Evolutionary conservation across 2,888 invertebrate species (phyloP).

Genomic region (Platypus cylindrus): DNA sequence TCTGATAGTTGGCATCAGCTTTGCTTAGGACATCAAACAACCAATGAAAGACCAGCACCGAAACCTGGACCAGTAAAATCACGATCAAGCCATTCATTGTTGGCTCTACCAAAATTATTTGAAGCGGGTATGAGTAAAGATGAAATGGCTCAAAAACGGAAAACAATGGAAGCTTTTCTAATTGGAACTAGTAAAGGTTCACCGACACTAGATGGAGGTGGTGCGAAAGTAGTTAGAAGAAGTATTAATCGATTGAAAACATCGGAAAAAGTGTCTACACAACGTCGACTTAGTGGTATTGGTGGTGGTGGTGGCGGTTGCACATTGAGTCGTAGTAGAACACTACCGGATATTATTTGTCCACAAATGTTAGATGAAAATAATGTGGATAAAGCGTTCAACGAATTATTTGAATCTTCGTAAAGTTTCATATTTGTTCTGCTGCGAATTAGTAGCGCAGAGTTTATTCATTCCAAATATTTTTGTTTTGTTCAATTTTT

Average conservation of each 20-base stretch:
- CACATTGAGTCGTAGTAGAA: slow-evolving; percentile 60
- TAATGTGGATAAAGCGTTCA: slow-evolving; percentile 81
- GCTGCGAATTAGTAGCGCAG: no score
- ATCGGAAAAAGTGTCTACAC: slow-evolving; percentile 38
- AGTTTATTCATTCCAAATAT: slow-evolving; percentile 18
- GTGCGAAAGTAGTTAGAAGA: slow-evolving; percentile 22
- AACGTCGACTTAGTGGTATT: slow-evolving; percentile 17
- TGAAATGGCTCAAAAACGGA: slow-evolving; percentile 54
- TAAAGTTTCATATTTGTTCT: slow-evolving; percentile 20
- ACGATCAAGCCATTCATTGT: slow-evolving; percentile 61
- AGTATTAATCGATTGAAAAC: slow-evolving; percentile 38
- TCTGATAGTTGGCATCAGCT: slow-evolving; percentile 75
- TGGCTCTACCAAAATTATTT: slow-evolving; percentile 63
- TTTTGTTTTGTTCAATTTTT: neutral
- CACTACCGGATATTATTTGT: slow-evolving; percentile 59
- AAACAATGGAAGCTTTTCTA: slow-evolving; percentile 64
- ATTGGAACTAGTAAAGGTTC: slow-evolving; percentile 36
- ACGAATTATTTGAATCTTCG: slow-evolving; percentile 55
- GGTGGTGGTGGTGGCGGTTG: no score
- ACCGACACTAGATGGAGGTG: slow-evolving; percentile 14
- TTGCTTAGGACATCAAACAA: slow-evolving; percentile 25
- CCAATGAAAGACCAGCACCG: slow-evolving; percentile 19
- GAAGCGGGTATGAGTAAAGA: slow-evolving; percentile 62
- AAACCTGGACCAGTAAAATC: slow-evolving; percentile 38
- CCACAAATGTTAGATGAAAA: slow-evolving; percentile 58